Evolutionary conservation across 2,797 vertebrate genomes (phyloP).

Genomic region (Spinus olivaceus): DNA sequence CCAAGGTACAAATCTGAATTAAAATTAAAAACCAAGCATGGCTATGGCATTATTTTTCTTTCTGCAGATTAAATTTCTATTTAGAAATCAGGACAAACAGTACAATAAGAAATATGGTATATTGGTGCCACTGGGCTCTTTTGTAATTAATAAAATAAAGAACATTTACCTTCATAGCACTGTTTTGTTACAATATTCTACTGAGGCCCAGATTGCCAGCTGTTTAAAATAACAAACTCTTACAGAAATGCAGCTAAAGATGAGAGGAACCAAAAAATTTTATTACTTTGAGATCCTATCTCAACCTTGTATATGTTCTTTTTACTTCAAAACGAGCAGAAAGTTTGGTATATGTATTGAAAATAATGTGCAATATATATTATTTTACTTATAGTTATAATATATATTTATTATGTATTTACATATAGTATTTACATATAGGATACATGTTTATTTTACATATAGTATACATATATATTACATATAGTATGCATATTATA

Average conservation of each 20-base stretch:
- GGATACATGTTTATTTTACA: no score
- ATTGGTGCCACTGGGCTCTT: neutral
- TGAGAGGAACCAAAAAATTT: rapidly evolving
- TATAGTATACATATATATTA: no score
- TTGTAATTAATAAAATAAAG: neutral
- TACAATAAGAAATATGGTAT: neutral
- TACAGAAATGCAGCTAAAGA: neutral
- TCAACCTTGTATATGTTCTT: neutral
- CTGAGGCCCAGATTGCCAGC: neutral
- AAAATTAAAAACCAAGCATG: neutral
- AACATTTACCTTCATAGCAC: neutral
- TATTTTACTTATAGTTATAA: neutral
- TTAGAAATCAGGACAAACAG: neutral
- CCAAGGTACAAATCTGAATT: neutral
- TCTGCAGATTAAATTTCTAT: neutral
- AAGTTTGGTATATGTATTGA: neutral
- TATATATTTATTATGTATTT: no score
- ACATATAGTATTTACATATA: no score
- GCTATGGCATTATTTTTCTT: neutral
- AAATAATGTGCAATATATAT: neutral
- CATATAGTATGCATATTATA: no score
- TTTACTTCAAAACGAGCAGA: neutral
- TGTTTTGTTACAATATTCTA: constrained; percentile 15
- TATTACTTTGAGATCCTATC: neutral
- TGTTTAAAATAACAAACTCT: constrained; percentile 4